Conservation (phyloP, 2,797 vertebrate species). For the Ataeniobius toweri region DNA sequence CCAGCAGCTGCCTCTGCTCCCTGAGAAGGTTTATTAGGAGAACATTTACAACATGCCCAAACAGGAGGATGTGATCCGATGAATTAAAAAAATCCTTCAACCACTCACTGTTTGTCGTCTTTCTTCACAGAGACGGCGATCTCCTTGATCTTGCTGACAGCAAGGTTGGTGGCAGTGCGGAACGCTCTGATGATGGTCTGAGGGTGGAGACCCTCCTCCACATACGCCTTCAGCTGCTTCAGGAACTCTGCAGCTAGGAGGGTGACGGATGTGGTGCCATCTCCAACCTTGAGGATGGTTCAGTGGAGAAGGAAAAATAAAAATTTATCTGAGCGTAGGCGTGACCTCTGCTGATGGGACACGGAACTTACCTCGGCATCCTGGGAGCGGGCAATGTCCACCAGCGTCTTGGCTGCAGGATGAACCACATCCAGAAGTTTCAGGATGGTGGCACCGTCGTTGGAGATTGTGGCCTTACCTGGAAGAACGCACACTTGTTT, state of each 20-base stretch:
- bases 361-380: slow-evolving; percentile 89
- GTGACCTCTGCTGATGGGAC: not conserved
- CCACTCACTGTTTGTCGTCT: slow-evolving; percentile 88
- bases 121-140: slow-evolving; percentile 92
- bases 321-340: not conserved
- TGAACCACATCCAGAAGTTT: slow-evolving; percentile 96
- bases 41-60: not conserved
- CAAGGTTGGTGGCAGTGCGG: slow-evolving; percentile 90
- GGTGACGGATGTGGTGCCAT: slow-evolving; percentile 96
- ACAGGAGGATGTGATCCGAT: not conserved
- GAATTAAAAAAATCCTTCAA: accelerated
- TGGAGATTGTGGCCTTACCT: slow-evolving; percentile 98
- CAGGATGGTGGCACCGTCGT: slow-evolving; percentile 97
- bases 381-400: slow-evolving; percentile 97
- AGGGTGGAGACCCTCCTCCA: slow-evolving; percentile 96
- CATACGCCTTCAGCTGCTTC: slow-evolving; percentile 93
- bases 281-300: slow-evolving; percentile 85
- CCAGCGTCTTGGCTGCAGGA: slow-evolving; percentile 94
- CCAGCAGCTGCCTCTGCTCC: slow-evolving; percentile 89
- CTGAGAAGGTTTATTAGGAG: slow-evolving; percentile 27
- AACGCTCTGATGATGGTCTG: slow-evolving; percentile 98
- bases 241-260: slow-evolving; percentile 95
- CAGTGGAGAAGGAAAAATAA: not conserved
- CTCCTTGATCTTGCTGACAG: slow-evolving; percentile 90
- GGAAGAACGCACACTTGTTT: slow-evolving; percentile 15